These are phyloP conservation scores for Cryptotermes secundus DNA, from an alignment of 1,140 invertebrate genomes.

Conservation along the genomic window DNA sequence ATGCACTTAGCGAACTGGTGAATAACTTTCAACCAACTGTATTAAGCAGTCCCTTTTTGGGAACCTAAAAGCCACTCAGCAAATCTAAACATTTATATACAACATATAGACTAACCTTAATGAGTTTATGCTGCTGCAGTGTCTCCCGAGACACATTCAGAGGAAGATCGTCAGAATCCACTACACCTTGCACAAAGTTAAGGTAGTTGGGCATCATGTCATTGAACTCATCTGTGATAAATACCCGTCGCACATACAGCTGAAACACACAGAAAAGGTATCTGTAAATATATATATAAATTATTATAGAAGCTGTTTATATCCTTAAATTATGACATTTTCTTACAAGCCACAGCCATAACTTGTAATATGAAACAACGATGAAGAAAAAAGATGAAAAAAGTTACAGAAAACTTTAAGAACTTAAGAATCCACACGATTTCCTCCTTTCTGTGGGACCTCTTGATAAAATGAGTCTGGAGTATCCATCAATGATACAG, in stretches of 20 bases:
- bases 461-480: too few relatives aligned
- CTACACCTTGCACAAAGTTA: constrained; percentile 91
- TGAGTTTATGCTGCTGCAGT: constrained; percentile 97
- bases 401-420: too few relatives aligned
- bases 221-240: constrained; percentile 99
- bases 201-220: constrained; percentile 99
- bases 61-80: too few relatives aligned
- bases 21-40: too few relatives aligned
- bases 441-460: too few relatives aligned
- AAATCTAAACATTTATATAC: too few relatives aligned
- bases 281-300: not conserved
- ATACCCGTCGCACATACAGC: constrained; percentile 94
- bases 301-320: too few relatives aligned
- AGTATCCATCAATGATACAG: too few relatives aligned
- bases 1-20: too few relatives aligned
- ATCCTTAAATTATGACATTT: not conserved
- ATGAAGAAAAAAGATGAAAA: too few relatives aligned
- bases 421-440: too few relatives aligned
- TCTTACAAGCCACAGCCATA: not conserved
- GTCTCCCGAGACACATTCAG: constrained; percentile 98
- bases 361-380: not conserved
- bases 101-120: constrained; percentile 76
- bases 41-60: too few relatives aligned
- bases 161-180: constrained; percentile 99
- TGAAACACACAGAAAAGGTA: constrained; percentile 44